These are phyloP conservation scores for Phytoseiulus persimilis DNA, from an alignment of 2,888 invertebrate genomes.

Conservation along the genomic window DNA sequence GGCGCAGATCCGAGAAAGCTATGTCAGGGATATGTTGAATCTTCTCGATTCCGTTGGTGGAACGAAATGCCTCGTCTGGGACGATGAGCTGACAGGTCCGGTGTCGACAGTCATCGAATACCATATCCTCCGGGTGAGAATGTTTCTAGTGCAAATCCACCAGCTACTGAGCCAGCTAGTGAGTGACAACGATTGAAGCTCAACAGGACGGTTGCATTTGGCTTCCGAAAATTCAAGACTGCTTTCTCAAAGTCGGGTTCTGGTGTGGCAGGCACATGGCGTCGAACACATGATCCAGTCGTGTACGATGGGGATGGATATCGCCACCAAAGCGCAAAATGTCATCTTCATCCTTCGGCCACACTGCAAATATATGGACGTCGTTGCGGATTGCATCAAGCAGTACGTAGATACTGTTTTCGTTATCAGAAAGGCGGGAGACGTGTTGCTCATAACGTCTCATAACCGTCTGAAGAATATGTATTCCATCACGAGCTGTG, in stretches of 20 bases:
- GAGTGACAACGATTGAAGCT: too few species aligned
- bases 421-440: not conserved
- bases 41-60: conserved; percentile 25
- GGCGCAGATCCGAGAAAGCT: conserved; percentile 20
- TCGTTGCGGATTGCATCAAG: conserved; percentile 66
- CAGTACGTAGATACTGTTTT: conserved; percentile 50
- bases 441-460: too few species aligned
- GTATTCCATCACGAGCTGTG: not conserved
- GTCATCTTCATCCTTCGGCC: conserved; percentile 81
- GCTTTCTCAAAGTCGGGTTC: too few species aligned
- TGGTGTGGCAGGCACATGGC: conserved; percentile 60
- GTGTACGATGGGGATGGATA: conserved; percentile 58
- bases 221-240: too few species aligned
- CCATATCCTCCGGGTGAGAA: conserved; percentile 52
- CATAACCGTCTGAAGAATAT: too few species aligned
- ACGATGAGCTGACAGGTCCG: conserved; percentile 74
- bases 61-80: conserved; percentile 63
- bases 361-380: conserved; percentile 70
- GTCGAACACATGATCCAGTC: conserved; percentile 75
- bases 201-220: too few species aligned
- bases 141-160: not conserved
- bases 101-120: conserved; percentile 76
- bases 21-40: conserved; percentile 25
- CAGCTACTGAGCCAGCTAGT: too few species aligned
- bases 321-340: conserved; percentile 66